These are phyloP conservation scores for Labeo calbasu DNA, from an alignment of 2,797 vertebrate species.

Conservation along the genomic window DNA sequence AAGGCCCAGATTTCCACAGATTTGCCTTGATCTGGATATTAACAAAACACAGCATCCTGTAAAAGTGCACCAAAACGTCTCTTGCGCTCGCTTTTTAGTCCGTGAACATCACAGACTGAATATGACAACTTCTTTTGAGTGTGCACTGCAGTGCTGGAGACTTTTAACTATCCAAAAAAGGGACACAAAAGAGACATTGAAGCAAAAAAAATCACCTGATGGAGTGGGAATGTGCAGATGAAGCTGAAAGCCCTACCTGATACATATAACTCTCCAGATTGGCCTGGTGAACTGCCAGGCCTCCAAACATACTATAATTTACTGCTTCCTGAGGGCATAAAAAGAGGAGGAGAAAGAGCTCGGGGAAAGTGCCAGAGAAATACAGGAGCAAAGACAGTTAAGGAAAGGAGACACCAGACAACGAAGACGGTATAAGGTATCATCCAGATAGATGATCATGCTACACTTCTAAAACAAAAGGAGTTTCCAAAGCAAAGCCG, in stretches of 20 bases:
- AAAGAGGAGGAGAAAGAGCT: slow-evolving; percentile 27
- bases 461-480: not conserved
- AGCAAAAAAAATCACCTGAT: slow-evolving; percentile 40
- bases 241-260: slow-evolving; percentile 54
- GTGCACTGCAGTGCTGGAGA: not conserved
- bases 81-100: not conserved
- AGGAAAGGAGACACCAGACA: not conserved
- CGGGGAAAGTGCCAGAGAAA: slow-evolving; percentile 7
- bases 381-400: slow-evolving; percentile 12
- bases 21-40: not conserved
- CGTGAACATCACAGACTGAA: not conserved
- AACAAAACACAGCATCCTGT: not conserved
- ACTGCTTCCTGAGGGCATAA: slow-evolving; percentile 54
- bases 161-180: slow-evolving; percentile 12
- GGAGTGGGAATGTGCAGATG: slow-evolving; percentile 43
- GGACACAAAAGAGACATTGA: slow-evolving; percentile 44
- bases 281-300: slow-evolving; percentile 42
- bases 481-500: not conserved
- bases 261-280: slow-evolving; percentile 50
- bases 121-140: slow-evolving; percentile 24
- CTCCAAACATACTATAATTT: slow-evolving; percentile 52
- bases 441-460: not conserved
- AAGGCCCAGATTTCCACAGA: not conserved
- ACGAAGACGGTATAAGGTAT: not conserved
- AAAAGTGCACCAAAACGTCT: not conserved